Evolutionary conservation across 2,113 vertebrate species (phyloP).

Genomic region (Gila orcuttii): DNA sequence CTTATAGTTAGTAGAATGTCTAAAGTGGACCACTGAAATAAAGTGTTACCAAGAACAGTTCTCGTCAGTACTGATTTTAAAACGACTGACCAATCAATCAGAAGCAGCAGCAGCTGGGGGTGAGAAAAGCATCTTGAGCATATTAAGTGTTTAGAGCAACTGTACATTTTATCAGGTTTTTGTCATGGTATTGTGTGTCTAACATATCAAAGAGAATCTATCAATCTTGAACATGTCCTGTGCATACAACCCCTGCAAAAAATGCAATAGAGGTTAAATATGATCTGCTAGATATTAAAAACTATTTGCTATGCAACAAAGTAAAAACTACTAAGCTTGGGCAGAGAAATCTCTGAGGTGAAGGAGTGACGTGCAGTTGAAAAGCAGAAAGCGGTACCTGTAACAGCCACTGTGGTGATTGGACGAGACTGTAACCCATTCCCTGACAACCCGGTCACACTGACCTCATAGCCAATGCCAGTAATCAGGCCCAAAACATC

Average conservation of each 20-base stretch:
- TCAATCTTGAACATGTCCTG: slow-evolving; percentile 4
- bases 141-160: not conserved
- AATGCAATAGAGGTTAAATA: not conserved
- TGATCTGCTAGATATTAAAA: not conserved
- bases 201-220: not conserved
- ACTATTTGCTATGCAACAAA: not conserved
- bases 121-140: not conserved
- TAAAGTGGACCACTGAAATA: too few relatives aligned
- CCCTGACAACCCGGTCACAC: slow-evolving; percentile 86
- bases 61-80: not conserved
- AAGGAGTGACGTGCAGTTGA: not conserved
- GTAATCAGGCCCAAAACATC: slow-evolving; percentile 79
- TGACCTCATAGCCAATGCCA: slow-evolving; percentile 82
- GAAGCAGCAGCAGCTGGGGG: not conserved
- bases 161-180: not conserved
- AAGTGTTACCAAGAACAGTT: too few relatives aligned
- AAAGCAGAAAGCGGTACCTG: slow-evolving; percentile 81
- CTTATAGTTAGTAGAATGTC: too few relatives aligned
- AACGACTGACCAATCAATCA: not conserved
- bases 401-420: slow-evolving; percentile 88
- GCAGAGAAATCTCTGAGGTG: slow-evolving; percentile 16
- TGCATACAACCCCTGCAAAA: not conserved
- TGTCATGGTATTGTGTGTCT: not conserved
- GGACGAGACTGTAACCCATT: slow-evolving; percentile 87
- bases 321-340: slow-evolving; percentile 40